Evolutionary conservation across 2,888 invertebrate species (phyloP).

Genomic region (Tipula helvola): DNA sequence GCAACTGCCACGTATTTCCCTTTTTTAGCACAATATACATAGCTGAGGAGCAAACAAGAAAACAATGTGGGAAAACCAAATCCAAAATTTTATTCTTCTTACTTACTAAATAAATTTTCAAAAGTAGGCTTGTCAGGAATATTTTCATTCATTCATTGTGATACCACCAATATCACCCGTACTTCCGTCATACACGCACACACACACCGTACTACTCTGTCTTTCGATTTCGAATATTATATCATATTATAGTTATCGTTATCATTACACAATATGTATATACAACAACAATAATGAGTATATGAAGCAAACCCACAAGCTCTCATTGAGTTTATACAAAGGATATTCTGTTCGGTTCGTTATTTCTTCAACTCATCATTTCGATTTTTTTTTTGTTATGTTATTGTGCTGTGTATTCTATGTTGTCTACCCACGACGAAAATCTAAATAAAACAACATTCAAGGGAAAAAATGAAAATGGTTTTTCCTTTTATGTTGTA

Average conservation of each 20-base stretch:
- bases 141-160: neutral
- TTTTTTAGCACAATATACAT: neutral
- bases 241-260: neutral
- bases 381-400: no score
- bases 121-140: neutral
- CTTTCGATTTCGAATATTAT: neutral
- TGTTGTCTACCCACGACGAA: neutral
- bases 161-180: neutral
- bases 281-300: neutral
- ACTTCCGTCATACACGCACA: neutral
- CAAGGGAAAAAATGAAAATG: neutral
- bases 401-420: neutral
- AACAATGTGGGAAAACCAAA: neutral
- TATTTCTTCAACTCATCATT: neutral
- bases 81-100: neutral
- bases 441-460: neutral
- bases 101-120: neutral
- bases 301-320: neutral
- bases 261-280: neutral
- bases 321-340: neutral
- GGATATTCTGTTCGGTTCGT: neutral
- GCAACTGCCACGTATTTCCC: neutral
- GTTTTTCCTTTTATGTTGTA: neutral
- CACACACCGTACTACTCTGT: neutral
- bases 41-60: neutral